A percentile compares a stretch with the other conserved stretches of the same genome.
Conservation (phyloP, 2,888 invertebrate species). For the Drosophila dives region DNA sequence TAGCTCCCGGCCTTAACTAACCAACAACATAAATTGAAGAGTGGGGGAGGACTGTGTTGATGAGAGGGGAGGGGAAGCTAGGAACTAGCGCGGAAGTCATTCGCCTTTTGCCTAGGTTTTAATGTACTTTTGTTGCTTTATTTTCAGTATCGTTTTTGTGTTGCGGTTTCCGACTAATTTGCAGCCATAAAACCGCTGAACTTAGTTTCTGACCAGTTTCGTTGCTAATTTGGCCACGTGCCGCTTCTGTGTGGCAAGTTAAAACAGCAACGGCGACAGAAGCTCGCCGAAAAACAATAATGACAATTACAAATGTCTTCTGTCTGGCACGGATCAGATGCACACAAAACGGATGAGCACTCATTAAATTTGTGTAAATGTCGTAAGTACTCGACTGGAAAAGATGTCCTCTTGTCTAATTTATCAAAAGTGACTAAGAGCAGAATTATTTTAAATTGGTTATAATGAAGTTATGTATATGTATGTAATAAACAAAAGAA, state of each 20-base stretch:
- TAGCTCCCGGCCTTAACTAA: slow-evolving; percentile 24
- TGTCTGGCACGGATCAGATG: slow-evolving; percentile 12
- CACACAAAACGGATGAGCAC: slow-evolving; percentile 27
- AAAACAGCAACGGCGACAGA: not conserved
- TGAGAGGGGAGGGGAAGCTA: slow-evolving; percentile 3
- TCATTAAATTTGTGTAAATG: slow-evolving; percentile 25
- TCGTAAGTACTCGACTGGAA: not conserved
- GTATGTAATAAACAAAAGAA: not conserved
- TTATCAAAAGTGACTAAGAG: not conserved
- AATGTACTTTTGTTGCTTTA: slow-evolving; percentile 33
- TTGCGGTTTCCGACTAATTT: slow-evolving; percentile 54
- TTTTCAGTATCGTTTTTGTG: slow-evolving; percentile 7
- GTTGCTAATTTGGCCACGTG: slow-evolving; percentile 51
- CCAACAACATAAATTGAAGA: not conserved
- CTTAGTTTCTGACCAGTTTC: slow-evolving; percentile 35
- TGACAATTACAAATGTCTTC: slow-evolving; percentile 53
- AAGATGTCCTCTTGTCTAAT: not conserved
- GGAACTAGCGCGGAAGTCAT: slow-evolving; percentile 50
- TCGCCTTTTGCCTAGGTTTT: slow-evolving; percentile 49
- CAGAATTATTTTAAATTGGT: not conserved
- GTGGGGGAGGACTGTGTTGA: not conserved
- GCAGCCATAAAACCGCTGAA: slow-evolving; percentile 53
- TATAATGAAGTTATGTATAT: not conserved
- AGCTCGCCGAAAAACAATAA: slow-evolving; percentile 13
- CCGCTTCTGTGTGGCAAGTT: not conserved